These are phyloP conservation scores for Otolemur crassicaudatus DNA, from an alignment of 2,797 vertebrate genomes.

Conservation along the genomic window DNA sequence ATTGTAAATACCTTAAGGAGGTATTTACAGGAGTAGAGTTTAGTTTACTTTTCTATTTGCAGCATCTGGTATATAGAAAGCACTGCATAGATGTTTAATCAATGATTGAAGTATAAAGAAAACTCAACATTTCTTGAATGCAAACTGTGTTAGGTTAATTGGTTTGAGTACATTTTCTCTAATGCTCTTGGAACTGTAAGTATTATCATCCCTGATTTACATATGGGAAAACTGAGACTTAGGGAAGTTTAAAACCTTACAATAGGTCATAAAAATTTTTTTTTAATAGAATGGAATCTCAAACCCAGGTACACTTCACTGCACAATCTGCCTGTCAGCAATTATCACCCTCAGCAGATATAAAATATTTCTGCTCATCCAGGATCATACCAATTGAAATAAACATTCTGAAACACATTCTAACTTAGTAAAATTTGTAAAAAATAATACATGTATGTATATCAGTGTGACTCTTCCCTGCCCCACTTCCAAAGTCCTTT, in stretches of 20 bases:
- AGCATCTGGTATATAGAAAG: not conserved
- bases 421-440: not conserved
- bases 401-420: not conserved
- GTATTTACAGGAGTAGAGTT: not conserved
- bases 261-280: not conserved
- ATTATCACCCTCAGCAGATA: not conserved
- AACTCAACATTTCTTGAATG: not conserved
- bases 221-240: not conserved
- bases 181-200: not conserved
- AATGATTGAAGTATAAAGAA: not conserved
- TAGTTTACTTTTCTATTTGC: not conserved
- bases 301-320: not conserved
- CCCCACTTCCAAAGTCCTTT: not conserved
- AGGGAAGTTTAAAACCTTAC: not conserved
- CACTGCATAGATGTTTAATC: not conserved
- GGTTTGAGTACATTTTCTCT: not conserved
- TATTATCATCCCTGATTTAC: not conserved
- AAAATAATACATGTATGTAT: not conserved
- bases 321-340: not conserved
- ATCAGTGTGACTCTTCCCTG: not conserved
- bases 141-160: not conserved
- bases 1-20: not conserved
- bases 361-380: not conserved
- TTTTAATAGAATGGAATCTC: not conserved
- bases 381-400: not conserved